phyloP scores from a whole-genome alignment of 2,888 invertebrate species.

The Disparrhopalites patrizii region DNA sequence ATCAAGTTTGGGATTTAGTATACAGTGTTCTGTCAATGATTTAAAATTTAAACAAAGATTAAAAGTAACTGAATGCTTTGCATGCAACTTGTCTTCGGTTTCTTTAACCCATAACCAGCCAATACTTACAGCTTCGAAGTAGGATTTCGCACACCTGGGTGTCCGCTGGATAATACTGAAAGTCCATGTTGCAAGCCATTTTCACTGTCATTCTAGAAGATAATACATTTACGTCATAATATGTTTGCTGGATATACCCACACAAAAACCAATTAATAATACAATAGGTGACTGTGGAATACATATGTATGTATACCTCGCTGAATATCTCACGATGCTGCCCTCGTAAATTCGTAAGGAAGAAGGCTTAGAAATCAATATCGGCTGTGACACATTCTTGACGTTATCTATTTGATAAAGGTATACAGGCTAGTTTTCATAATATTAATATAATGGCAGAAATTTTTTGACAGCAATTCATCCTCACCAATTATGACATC shows the following conservation, averaged over 20 bases:
- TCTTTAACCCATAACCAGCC: too few species aligned
- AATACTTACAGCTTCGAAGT: slow-evolving; percentile 25
- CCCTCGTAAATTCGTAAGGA: slow-evolving; percentile 28
- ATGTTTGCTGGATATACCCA: background rate
- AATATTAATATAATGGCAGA: too few species aligned
- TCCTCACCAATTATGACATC: slow-evolving; percentile 26
- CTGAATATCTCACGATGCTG: slow-evolving; percentile 24
- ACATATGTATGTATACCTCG: too few species aligned
- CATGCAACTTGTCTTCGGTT: too few species aligned
- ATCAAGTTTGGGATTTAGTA: too few species aligned
- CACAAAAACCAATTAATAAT: background rate
- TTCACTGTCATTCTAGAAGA: slow-evolving; percentile 23
- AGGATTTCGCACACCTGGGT: slow-evolving; percentile 27
- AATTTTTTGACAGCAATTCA: too few species aligned
- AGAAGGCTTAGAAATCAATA: slow-evolving; percentile 22
- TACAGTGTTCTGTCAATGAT: too few species aligned
- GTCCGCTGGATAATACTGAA: slow-evolving; percentile 31
- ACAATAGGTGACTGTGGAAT: background rate
- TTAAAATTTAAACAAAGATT: too few species aligned
- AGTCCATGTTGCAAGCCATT: slow-evolving; percentile 33
- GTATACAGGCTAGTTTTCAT: too few species aligned
- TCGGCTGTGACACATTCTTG: slow-evolving; percentile 22
- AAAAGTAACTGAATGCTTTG: background rate
- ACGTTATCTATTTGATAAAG: slow-evolving; percentile 23
- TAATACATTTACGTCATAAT: background rate